Percentiles rank a stretch among this genome's conserved stretches.
Conservation (phyloP, 2,797 vertebrate genomes). For the Microctenopoma lineatum region DNA sequence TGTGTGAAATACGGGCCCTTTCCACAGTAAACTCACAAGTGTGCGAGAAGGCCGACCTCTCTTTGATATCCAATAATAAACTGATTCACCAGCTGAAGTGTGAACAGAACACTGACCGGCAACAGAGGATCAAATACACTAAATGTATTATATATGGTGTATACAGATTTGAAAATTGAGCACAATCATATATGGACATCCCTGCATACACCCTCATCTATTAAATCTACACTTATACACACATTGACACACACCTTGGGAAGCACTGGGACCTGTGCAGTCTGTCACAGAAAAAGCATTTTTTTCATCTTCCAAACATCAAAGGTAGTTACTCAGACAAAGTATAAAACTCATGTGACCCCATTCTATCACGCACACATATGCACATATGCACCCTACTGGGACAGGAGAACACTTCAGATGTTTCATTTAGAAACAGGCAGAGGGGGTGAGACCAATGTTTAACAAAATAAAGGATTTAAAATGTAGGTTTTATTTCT, state of each 20-base stretch:
- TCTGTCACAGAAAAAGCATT: slow-evolving; percentile 31
- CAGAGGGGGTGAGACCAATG: slow-evolving; percentile 1
- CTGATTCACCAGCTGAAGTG: slow-evolving; percentile 9
- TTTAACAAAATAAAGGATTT: slow-evolving; percentile 21
- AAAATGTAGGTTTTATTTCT: slow-evolving; percentile 9
- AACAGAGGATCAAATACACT: neutral
- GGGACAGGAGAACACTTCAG: slow-evolving; percentile 27
- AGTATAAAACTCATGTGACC: slow-evolving; percentile 69
- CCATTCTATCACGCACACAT: slow-evolving; percentile 66
- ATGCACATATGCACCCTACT: slow-evolving; percentile 29
- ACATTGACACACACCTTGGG: slow-evolving; percentile 22
- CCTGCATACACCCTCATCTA: neutral
- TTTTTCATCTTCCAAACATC: slow-evolving; percentile 47
- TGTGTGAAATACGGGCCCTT: slow-evolving; percentile 41
- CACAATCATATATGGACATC: neutral
- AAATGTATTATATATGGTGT: no score
- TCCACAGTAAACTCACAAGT: slow-evolving; percentile 34
- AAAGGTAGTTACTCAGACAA: slow-evolving; percentile 53
- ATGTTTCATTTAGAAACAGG: slow-evolving; percentile 47
- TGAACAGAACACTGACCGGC: slow-evolving; percentile 28
- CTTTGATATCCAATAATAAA: slow-evolving; percentile 40
- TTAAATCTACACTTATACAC: neutral
- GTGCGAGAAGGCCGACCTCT: slow-evolving; percentile 61
- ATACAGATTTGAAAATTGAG: neutral
- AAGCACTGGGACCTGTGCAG: slow-evolving; percentile 32